A percentile compares a stretch with the other conserved stretches of the same genome.
Evolutionary conservation across 2,888 invertebrate species (phyloP).

Genomic region (Slavum lentiscoides): DNA sequence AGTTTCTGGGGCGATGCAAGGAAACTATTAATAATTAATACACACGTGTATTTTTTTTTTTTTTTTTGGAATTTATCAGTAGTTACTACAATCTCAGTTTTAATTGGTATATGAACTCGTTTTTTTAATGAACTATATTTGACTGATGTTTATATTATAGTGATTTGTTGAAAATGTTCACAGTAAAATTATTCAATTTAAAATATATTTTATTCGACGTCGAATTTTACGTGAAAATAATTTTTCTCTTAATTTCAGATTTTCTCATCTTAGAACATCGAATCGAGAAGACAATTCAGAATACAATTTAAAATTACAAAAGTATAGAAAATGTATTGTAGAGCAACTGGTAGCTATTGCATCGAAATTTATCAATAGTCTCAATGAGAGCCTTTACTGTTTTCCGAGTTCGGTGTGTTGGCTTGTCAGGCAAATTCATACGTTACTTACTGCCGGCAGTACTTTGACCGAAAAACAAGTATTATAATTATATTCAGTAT

Average conservation of each 20-base stretch:
- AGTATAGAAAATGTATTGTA: slow-evolving; percentile 79
- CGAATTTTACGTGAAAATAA: too few species aligned
- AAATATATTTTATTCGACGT: too few species aligned
- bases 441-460: slow-evolving; percentile 67
- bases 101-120: too few species aligned
- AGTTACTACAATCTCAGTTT: too few species aligned
- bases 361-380: slow-evolving; percentile 77
- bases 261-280: slow-evolving; percentile 71
- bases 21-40: too few species aligned
- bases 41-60: too few species aligned
- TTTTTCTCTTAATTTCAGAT: slow-evolving; percentile 59
- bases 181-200: too few species aligned
- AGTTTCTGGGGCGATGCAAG: too few species aligned
- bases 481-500: slow-evolving; percentile 54
- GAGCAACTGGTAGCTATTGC: slow-evolving; percentile 78
- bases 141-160: not conserved
- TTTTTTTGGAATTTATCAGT: too few species aligned
- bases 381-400: slow-evolving; percentile 82
- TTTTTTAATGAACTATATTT: not conserved
- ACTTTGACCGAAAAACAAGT: slow-evolving; percentile 65
- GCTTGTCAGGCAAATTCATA: slow-evolving; percentile 85
- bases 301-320: slow-evolving; percentile 72
- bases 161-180: not conserved
- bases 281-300: slow-evolving; percentile 75
- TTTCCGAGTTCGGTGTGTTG: slow-evolving; percentile 89